phyloP scores from a whole-genome alignment of 2,113 vertebrate genomes.

The Buteo buteo region DNA sequence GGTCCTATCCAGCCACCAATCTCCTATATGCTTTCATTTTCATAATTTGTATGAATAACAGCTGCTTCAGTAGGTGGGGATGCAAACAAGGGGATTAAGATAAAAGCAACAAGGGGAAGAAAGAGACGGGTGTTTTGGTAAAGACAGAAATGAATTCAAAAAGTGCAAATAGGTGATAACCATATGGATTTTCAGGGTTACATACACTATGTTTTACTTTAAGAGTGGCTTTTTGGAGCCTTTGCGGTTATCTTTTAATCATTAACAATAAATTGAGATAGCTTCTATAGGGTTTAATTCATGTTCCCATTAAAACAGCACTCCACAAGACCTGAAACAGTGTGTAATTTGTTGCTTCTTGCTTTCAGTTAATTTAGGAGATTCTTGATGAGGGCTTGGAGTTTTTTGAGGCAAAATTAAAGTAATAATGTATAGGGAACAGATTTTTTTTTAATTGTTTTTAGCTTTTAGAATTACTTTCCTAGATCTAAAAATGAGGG shows the following conservation, averaged over 20 bases:
- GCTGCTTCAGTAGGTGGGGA: background rate
- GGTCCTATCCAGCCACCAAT: background rate
- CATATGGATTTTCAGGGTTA: background rate
- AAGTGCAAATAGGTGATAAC: background rate
- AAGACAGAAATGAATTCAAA: background rate
- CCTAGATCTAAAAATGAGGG: background rate
- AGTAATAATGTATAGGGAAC: background rate
- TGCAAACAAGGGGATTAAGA: background rate
- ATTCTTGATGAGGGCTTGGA: background rate
- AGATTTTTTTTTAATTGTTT: background rate
- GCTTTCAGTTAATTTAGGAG: background rate
- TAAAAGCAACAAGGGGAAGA: background rate
- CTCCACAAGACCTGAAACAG: background rate
- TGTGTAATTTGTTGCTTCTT: background rate
- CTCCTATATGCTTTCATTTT: background rate
- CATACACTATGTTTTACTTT: background rate
- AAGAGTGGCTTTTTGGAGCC: background rate
- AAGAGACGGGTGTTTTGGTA: background rate
- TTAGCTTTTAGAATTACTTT: background rate
- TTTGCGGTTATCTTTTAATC: background rate
- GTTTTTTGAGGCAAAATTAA: background rate
- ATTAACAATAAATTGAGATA: background rate
- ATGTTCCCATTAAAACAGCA: background rate
- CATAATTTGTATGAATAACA: background rate
- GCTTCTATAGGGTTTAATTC: background rate